phyloP scores from a whole-genome alignment of 2,888 invertebrate genomes.

The Achlya flavicornis region DNA sequence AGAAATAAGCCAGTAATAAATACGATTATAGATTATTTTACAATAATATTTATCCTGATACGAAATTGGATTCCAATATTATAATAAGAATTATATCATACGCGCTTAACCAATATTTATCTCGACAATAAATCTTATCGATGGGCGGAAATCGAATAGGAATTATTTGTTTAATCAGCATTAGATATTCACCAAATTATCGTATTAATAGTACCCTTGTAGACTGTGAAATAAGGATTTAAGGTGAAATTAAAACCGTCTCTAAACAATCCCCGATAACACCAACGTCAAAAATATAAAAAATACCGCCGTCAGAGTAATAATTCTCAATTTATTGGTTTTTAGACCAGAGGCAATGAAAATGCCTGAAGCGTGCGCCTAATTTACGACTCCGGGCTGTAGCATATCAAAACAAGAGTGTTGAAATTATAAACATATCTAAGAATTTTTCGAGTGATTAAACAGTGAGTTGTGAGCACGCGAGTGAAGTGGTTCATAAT shows the following conservation, averaged over 20 bases:
- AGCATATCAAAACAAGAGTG: constrained; percentile 59
- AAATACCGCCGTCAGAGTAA: constrained; percentile 31
- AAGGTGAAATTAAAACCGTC: constrained; percentile 2
- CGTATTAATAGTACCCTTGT: background rate
- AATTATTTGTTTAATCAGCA: background rate
- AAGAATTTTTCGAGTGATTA: constrained; percentile 38
- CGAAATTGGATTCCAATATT: background rate
- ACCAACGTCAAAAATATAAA: constrained; percentile 29
- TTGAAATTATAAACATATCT: constrained; percentile 54
- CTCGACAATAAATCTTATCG: background rate
- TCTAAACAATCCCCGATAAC: constrained; percentile 15
- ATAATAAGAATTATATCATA: background rate
- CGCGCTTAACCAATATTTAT: background rate
- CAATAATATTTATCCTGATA: background rate
- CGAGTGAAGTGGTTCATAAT: constrained; percentile 23
- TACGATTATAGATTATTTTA: background rate
- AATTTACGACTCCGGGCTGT: constrained; percentile 49
- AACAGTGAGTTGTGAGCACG: constrained; percentile 23
- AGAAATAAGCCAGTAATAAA: background rate
- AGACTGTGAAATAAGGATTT: background rate
- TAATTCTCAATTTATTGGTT: constrained; percentile 50
- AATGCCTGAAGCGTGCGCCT: constrained; percentile 46
- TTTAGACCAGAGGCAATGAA: constrained; percentile 56
- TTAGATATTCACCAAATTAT: background rate
- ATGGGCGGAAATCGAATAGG: background rate